Evolutionary conservation across 2,113 vertebrate genomes (phyloP), one percentile per base, ranked within the genome.

Genomic region (Pelecanus crispus): DNA sequence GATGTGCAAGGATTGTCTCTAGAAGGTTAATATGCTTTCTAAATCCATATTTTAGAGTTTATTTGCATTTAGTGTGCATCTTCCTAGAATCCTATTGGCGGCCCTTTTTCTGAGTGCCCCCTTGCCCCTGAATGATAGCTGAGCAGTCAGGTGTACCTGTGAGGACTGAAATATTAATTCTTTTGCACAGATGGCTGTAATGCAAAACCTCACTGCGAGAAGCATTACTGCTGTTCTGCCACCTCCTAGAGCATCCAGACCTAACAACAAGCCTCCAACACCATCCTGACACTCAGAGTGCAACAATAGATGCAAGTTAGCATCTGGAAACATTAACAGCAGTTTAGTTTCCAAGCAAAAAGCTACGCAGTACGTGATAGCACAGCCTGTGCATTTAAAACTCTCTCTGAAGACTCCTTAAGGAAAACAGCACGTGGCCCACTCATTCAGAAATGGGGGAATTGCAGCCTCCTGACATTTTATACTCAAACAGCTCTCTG

Each of bases 331-430:
- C 9, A 40, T 1, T n/a, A 81, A 29, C n/a, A 63, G 47, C 8
- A 47, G 24, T 24, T 72, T 10, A 14, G 6, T 63, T 90, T 52
- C n/a, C 53, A 65, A 52, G 44, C 45, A 83, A 78, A 82, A 79
- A 52, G 9, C 24, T 22, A 21, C 1, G 0, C n/a, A 25, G 28
- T 4, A 8, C 34, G 18, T 10, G 34, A 44, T 3, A 80, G 34
- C 25, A 68, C 19, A 68, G 40, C 11, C 36, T 11, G 6, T 13
- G 28, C 9, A 24, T 70, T 89, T 53, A 36, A 78, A 75, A 58
- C 7, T 20, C 40, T 67, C 55, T 34, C 62, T 81, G 38, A 61
- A 58, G 25, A 25, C 3, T 78, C 20, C 25, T 14, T 28, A 32
- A 58, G 34, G 52, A 77, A 66, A 66, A 40, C 4, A 77, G 34